Evolutionary conservation across 2,797 vertebrate genomes (phyloP), one percentile per base, ranked within the genome.

Genomic region (Hozukius guyotensis): DNA sequence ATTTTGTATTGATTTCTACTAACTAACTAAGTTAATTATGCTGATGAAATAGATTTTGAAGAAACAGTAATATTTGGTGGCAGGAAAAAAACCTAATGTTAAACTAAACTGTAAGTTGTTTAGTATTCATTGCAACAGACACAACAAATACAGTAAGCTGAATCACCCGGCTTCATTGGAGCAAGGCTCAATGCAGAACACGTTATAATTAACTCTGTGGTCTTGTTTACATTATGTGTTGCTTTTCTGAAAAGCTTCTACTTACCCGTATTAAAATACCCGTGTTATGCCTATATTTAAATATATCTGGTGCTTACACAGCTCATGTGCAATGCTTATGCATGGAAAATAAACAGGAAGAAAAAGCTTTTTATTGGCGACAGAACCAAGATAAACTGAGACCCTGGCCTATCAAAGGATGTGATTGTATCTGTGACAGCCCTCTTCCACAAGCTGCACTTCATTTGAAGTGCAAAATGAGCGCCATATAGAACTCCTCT

Each of bases 11-110:
- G 24, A 36, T 66, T 80, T 70, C 27, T 65, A 36, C 46, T 80
- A 36, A 71, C 24, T 46, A 18, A 46, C 42, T 46, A 85, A 75
- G 42, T 75, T 80, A 32, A 52, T 73, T 70, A 66, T 75, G 25
- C 9, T 62, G 62, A 68, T 64, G 57, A 42, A 81, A 63, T 18
- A 36, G 13, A 74, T 38, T 66, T 32, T 78, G 32, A 31, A 69
- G 22, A 49, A n/a, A 80, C 5, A 1, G 2, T 31, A 49, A 59
- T 27, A 31, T n/a, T 13, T n/a, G 34, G 27, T 59, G 49, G 12
- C 25, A 71, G 36, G 24, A 53, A 63, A 66, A 57, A 7, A 53
- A 63, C 9, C 10, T 22, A 24, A 42, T 49, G 42, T 77, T 12
- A 32, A 25, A 31, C 46, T 56, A 62, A 67, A 73, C 36, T 25